Conservation (phyloP, 2,888 invertebrate genomes). For the Andrena praecox region DNA sequence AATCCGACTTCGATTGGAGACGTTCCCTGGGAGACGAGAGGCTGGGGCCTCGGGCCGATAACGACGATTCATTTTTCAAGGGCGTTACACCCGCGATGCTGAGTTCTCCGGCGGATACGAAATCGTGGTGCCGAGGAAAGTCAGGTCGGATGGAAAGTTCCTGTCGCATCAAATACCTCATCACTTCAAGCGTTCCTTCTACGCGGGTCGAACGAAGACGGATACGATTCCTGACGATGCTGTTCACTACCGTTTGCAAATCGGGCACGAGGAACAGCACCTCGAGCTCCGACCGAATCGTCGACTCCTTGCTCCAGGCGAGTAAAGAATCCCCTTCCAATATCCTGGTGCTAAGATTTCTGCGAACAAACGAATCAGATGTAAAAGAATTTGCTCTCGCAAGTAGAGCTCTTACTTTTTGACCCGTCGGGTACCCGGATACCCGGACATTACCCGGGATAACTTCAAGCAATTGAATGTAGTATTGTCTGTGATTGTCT, state of each 20-base stretch:
- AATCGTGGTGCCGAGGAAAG: constrained; percentile 82
- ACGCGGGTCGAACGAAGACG: constrained; percentile 64
- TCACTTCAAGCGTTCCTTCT: constrained; percentile 74
- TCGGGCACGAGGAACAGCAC: constrained; percentile 80
- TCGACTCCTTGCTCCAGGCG: constrained; percentile 79
- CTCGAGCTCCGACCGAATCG: constrained; percentile 81
- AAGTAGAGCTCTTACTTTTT: too few species aligned
- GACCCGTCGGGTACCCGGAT: too few species aligned
- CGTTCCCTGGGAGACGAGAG: constrained; percentile 9
- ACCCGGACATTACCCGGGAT: too few species aligned
- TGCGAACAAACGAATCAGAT: neutral
- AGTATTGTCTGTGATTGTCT: too few species aligned
- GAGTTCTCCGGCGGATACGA: constrained; percentile 73
- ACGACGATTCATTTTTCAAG: constrained; percentile 50
- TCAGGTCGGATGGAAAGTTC: constrained; percentile 80
- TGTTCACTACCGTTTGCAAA: constrained; percentile 82
- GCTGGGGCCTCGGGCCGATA: neutral
- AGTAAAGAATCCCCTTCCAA: constrained; percentile 12
- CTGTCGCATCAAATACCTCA: constrained; percentile 82
- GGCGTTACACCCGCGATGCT: constrained; percentile 57
- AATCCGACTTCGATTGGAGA: constrained; percentile 21
- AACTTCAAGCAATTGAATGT: too few species aligned
- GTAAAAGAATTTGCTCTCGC: neutral
- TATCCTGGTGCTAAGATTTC: neutral
- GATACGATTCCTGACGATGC: constrained; percentile 70